phyloP scores from a whole-genome alignment of 2,113 vertebrate species.

The Bubo bubo region DNA sequence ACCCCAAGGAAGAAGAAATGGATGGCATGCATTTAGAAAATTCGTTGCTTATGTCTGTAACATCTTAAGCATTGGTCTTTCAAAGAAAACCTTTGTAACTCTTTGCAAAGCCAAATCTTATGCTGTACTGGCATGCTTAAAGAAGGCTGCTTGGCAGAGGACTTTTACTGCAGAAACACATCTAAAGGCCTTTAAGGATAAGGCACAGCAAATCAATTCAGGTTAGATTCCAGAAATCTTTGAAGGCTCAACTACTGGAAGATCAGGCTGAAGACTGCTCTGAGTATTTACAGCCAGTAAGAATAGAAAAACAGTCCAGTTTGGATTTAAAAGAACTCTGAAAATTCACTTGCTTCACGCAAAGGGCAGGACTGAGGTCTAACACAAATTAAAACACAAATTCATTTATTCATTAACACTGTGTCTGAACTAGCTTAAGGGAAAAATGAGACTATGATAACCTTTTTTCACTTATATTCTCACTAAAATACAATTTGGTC shows the following conservation, averaged over 20 bases:
- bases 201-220: background rate
- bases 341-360: background rate
- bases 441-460: background rate
- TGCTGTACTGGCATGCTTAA: fast-evolving
- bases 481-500: background rate
- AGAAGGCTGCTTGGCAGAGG: background rate
- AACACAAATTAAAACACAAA: background rate
- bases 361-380: background rate
- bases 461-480: background rate
- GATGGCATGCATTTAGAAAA: background rate
- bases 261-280: background rate
- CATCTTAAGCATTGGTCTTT: background rate
- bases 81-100: background rate
- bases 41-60: background rate
- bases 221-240: background rate
- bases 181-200: background rate
- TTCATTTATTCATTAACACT: background rate
- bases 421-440: background rate
- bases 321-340: background rate
- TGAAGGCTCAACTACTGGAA: background rate
- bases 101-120: background rate
- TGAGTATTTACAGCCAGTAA: background rate
- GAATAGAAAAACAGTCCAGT: background rate
- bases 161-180: background rate
- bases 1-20: background rate